phyloP scores from a whole-genome alignment of 2,113 vertebrate species.

The Solea senegalensis region DNA sequence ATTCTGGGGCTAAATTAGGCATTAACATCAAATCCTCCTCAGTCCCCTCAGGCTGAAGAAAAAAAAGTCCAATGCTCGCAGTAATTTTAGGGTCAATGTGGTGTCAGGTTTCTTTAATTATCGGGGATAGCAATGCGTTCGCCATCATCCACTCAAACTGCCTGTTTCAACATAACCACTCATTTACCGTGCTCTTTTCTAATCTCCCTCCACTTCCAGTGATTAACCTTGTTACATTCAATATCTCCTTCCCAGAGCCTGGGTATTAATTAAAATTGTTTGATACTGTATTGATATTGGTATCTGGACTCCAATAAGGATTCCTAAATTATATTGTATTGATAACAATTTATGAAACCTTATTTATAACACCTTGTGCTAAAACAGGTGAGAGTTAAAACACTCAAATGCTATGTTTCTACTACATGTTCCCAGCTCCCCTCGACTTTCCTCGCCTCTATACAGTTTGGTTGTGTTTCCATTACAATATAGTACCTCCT shows the following conservation, averaged over 20 bases:
- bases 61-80: slow-evolving; percentile 9
- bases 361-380: too few species aligned
- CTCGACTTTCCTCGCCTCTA: too few species aligned
- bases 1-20: slow-evolving; percentile 17
- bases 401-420: too few species aligned
- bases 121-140: slow-evolving; percentile 8
- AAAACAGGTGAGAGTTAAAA: too few species aligned
- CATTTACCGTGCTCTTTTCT: slow-evolving; percentile 4
- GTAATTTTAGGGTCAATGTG: slow-evolving; percentile 40
- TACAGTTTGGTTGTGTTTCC: too few species aligned
- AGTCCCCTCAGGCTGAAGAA: slow-evolving; percentile 13
- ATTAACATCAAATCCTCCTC: slow-evolving; percentile 37
- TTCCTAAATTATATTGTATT: too few species aligned
- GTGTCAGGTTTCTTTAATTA: slow-evolving; percentile 46
- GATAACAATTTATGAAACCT: too few species aligned
- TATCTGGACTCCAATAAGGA: too few species aligned
- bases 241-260: background rate
- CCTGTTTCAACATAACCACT: slow-evolving; percentile 24
- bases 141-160: slow-evolving; percentile 29
- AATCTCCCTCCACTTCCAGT: background rate
- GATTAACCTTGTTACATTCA: slow-evolving; percentile 13
- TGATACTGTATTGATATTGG: too few species aligned
- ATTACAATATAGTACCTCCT: too few species aligned
- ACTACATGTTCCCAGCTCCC: too few species aligned
- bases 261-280: too few species aligned